Conservation (phyloP, 2,888 invertebrate species). For the Bombylius major region DNA sequence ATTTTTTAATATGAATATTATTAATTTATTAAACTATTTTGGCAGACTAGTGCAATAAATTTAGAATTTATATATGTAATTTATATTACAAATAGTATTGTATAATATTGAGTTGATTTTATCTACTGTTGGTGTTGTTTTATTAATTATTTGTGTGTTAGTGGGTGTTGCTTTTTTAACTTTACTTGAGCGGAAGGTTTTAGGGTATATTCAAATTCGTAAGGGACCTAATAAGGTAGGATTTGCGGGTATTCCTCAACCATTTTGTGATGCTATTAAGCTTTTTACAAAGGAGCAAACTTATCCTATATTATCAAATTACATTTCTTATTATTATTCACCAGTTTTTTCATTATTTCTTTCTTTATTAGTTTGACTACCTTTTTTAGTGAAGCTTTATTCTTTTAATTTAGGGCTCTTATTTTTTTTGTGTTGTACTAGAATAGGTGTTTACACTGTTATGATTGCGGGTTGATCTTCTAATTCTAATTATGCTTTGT, state of each 20-base stretch:
- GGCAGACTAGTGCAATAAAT: constrained; percentile 57
- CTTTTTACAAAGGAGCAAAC: constrained; percentile 54
- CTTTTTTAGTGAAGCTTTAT: constrained; percentile 42
- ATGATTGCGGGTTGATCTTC: constrained; percentile 55
- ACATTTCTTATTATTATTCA: constrained; percentile 46
- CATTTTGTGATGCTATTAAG: constrained; percentile 61
- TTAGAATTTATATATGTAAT: constrained; percentile 54
- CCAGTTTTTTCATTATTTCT: constrained; percentile 47
- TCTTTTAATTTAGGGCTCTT: constrained; percentile 47
- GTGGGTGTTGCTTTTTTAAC: constrained; percentile 58
- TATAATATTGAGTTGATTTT: constrained; percentile 38
- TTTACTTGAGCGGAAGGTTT: constrained; percentile 56
- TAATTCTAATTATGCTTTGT: constrained; percentile 59
- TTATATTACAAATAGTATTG: constrained; percentile 44
- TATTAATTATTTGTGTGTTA: constrained; percentile 48
- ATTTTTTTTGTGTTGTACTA: constrained; percentile 52
- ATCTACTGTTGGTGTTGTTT: constrained; percentile 36
- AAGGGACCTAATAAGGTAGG: constrained; percentile 62
- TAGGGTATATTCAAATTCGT: constrained; percentile 60
- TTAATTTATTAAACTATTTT: constrained; percentile 40
- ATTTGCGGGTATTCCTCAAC: constrained; percentile 48
- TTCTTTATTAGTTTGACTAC: constrained; percentile 47
- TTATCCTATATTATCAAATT: constrained; percentile 46
- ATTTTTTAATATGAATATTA: constrained; percentile 27
- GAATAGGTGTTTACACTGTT: constrained; percentile 50